phyloP scores from a whole-genome alignment of 2,113 vertebrate species.

The Brachionichthys hirsutus region DNA sequence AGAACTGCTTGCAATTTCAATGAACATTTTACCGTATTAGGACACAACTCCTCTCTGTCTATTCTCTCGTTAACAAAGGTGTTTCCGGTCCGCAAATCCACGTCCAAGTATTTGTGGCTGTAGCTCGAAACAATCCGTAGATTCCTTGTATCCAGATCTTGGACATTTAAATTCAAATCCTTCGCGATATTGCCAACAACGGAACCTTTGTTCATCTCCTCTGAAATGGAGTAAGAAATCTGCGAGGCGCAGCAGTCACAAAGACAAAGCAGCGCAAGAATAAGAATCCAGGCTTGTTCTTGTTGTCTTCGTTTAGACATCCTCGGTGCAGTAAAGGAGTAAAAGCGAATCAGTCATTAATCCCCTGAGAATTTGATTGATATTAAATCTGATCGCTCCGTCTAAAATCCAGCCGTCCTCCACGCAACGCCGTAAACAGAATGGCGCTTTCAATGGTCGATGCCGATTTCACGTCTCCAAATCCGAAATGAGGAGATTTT shows the following conservation, averaged over 20 bases:
- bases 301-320: background rate
- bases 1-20: conserved; percentile 74
- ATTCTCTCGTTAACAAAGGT: conserved; percentile 74
- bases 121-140: conserved; percentile 51
- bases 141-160: background rate
- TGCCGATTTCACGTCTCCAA: background rate
- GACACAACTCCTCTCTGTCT: conserved; percentile 78
- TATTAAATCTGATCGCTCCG: background rate
- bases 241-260: conserved; percentile 48
- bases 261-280: conserved; percentile 37
- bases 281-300: conserved; percentile 31
- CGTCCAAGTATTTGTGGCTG: conserved; percentile 67
- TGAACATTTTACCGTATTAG: conserved; percentile 62
- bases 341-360: background rate
- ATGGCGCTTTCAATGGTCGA: background rate
- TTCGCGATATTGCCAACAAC: conserved; percentile 70
- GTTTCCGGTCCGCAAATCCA: conserved; percentile 71
- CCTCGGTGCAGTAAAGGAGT: background rate
- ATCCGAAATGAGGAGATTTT: conserved; percentile 11
- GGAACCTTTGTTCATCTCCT: conserved; percentile 70
- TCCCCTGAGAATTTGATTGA: background rate
- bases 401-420: background rate
- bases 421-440: background rate
- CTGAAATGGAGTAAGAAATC: conserved; percentile 62
- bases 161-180: conserved; percentile 60